A percentile compares a stretch with the other conserved stretches of the same genome.
phyloP scores from a whole-genome alignment of 1,140 invertebrate species.

The Lanistes nyassanus region DNA sequence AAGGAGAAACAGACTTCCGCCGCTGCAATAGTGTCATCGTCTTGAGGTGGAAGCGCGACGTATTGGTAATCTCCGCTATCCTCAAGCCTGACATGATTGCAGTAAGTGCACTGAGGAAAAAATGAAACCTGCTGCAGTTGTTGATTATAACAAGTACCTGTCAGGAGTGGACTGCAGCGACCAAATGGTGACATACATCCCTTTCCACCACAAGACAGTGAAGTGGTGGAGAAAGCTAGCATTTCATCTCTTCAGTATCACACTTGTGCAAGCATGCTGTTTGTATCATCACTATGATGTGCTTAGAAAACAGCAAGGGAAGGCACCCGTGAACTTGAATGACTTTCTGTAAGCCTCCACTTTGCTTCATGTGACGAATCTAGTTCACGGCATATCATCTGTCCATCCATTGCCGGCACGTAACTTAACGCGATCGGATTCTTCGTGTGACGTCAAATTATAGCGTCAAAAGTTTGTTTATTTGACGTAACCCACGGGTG shows the following conservation, averaged over 20 bases:
- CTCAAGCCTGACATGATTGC: not conserved
- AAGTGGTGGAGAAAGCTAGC: slow-evolving; percentile 27
- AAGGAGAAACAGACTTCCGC: slow-evolving; percentile 2
- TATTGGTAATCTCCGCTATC: not conserved
- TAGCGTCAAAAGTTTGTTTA: too few relatives aligned
- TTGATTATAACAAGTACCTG: slow-evolving; percentile 16
- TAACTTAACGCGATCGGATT: too few relatives aligned
- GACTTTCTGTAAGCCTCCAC: too few relatives aligned
- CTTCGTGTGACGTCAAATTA: too few relatives aligned
- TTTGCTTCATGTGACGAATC: too few relatives aligned
- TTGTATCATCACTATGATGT: not conserved
- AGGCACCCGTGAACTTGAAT: too few relatives aligned
- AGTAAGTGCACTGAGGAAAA: slow-evolving; percentile 10
- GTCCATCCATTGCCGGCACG: too few relatives aligned
- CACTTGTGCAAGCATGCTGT: slow-evolving; percentile 11
- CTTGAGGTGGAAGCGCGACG: slow-evolving; percentile 1
- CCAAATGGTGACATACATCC: not conserved
- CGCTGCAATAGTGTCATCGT: not conserved
- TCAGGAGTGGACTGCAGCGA: slow-evolving; percentile 13
- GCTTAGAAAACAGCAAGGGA: not conserved
- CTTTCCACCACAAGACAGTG: slow-evolving; percentile 10
- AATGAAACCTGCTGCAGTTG: not conserved
- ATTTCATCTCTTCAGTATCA: not conserved
- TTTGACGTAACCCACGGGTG: too few relatives aligned
- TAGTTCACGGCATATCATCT: too few relatives aligned